Conservation (phyloP, 1,140 invertebrate genomes). For the Tetramorium alpestre region DNA sequence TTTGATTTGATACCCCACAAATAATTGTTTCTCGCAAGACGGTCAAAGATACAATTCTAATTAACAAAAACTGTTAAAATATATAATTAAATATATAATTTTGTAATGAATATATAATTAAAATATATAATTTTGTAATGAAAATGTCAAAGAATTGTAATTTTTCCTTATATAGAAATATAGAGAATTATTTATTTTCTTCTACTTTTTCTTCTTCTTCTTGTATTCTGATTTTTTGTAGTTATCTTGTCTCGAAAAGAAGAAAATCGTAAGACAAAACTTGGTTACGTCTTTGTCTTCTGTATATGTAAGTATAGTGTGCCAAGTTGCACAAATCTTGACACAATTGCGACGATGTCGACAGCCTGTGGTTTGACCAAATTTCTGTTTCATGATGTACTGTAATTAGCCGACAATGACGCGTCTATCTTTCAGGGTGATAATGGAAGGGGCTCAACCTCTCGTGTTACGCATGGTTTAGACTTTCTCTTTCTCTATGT, state of each 20-base stretch:
- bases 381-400: slow-evolving; percentile 20
- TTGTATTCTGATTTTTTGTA: neutral
- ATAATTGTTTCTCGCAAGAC: neutral
- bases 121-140: neutral
- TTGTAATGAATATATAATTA: neutral
- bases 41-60: neutral
- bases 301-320: neutral
- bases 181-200: neutral
- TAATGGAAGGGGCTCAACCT: slow-evolving; percentile 51
- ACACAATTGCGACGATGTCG: neutral
- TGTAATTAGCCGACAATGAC: slow-evolving; percentile 42
- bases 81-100: neutral
- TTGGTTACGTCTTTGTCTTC: neutral
- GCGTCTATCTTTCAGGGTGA: slow-evolving; percentile 15
- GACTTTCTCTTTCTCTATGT: slow-evolving; percentile 81
- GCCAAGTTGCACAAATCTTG: neutral
- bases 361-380: neutral
- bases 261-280: neutral
- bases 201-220: neutral
- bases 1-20: too few relatives aligned
- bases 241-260: neutral
- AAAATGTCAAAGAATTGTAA: neutral
- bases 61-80: neutral
- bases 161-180: neutral
- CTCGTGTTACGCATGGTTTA: slow-evolving; percentile 56